Conservation (phyloP, 53 echinoderm and acorn worm genomes). For the Holothuria scabra region DNA sequence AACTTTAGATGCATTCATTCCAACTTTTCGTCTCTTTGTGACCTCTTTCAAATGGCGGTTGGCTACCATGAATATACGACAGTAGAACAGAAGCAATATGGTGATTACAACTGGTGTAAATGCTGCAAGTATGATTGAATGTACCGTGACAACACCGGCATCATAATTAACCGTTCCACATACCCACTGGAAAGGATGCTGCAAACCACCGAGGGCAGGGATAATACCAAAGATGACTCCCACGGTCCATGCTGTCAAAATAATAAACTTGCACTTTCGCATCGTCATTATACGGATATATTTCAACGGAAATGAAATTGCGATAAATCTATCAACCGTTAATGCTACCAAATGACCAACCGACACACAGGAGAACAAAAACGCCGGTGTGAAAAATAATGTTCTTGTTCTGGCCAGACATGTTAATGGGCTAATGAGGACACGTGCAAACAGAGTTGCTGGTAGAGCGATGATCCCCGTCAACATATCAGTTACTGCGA, state of each 20-base stretch:
- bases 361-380: neutral
- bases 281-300: constrained; percentile 20
- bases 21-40: neutral
- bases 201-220: neutral
- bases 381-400: constrained; percentile 2
- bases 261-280: neutral
- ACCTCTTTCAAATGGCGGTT: constrained; percentile 1
- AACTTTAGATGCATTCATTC: neutral
- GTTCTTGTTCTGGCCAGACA: constrained; percentile 10
- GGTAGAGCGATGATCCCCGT: constrained; percentile 17
- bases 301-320: constrained; percentile 12
- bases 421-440: constrained; percentile 25
- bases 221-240: neutral
- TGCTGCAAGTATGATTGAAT: neutral
- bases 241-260: neutral
- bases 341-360: constrained; percentile 8
- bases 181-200: constrained; percentile 23
- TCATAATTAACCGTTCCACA: constrained; percentile 27
- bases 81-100: constrained; percentile 5
- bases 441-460: neutral
- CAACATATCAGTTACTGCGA: neutral
- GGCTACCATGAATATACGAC: constrained; percentile 14
- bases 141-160: neutral
- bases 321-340: constrained; percentile 31
- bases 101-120: neutral